phyloP scores from a whole-genome alignment of 2,797 vertebrate species.

The Melanotaenia pygmaea region DNA sequence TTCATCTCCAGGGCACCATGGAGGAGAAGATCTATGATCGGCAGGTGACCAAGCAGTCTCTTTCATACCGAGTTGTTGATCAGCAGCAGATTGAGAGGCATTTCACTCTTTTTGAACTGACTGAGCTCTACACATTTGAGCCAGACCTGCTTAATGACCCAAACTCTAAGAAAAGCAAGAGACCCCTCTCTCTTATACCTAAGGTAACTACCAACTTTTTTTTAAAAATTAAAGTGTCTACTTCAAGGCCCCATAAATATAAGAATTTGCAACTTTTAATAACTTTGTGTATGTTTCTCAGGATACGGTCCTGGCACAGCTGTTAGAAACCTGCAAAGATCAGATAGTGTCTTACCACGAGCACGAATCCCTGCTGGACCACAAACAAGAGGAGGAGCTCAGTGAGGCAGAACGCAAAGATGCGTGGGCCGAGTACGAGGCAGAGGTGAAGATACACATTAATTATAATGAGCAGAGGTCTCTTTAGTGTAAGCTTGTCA shows the following conservation, averaged over 20 bases:
- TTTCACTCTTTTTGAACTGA: constrained; percentile 95
- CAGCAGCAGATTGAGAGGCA: constrained; percentile 97
- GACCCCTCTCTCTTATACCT: constrained; percentile 84
- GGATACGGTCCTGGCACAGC: constrained; percentile 87
- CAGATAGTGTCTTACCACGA: constrained; percentile 94
- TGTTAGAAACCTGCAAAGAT: constrained; percentile 88
- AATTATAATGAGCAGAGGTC: neutral
- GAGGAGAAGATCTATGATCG: constrained; percentile 99
- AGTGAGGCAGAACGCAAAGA: constrained; percentile 95
- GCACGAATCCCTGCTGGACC: constrained; percentile 95
- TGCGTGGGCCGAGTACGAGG: constrained; percentile 95
- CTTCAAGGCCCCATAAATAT: neutral
- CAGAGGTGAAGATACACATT: constrained; percentile 84
- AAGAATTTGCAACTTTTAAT: neutral
- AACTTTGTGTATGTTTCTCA: constrained; percentile 55
- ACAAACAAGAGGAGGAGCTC: constrained; percentile 94
- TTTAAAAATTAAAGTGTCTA: neutral
- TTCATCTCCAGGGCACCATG: constrained; percentile 92
- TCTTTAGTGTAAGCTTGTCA: neutral
- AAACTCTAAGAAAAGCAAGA: constrained; percentile 91
- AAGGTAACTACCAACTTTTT: constrained; percentile 75
- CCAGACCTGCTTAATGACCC: constrained; percentile 91
- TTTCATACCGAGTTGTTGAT: constrained; percentile 95
- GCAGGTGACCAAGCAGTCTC: constrained; percentile 96
- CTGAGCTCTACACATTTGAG: constrained; percentile 94